Evolutionary conservation across 2,888 invertebrate genomes (phyloP).

Genomic region (Ormyrus labotus): DNA sequence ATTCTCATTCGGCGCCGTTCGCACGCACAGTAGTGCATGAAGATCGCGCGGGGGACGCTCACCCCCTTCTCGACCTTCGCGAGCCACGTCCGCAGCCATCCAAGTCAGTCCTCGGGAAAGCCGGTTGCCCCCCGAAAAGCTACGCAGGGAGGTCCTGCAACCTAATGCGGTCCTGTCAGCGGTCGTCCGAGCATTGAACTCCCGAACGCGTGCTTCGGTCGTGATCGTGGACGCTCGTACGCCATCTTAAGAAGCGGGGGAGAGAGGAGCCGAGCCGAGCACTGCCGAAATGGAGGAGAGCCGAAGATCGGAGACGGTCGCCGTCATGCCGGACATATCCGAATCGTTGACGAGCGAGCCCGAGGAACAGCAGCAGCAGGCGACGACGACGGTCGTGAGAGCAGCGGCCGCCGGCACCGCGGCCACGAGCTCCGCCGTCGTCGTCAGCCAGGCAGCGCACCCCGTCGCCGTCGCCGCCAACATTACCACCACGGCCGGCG

Average conservation of each 20-base stretch:
- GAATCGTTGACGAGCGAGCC: slow-evolving; percentile 77
- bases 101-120: too few species aligned
- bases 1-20: too few species aligned
- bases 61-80: too few species aligned
- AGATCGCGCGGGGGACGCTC: too few species aligned
- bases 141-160: too few species aligned
- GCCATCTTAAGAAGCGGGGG: neutral
- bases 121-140: too few species aligned
- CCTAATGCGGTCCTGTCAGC: too few species aligned
- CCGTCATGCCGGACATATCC: slow-evolving; percentile 77
- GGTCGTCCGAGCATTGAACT: too few species aligned
- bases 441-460: slow-evolving; percentile 67
- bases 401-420: slow-evolving; percentile 71
- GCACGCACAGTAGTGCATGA: too few species aligned
- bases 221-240: neutral
- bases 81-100: too few species aligned
- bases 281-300: slow-evolving; percentile 75
- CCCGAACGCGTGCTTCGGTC: too few species aligned
- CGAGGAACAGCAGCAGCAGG: slow-evolving; percentile 68
- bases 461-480: slow-evolving; percentile 71
- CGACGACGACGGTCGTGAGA: slow-evolving; percentile 48
- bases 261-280: slow-evolving; percentile 61
- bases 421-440: slow-evolving; percentile 61
- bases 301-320: slow-evolving; percentile 77
- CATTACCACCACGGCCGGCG: slow-evolving; percentile 75